Percentiles rank a stretch among this genome's conserved stretches.
Evolutionary conservation across 2,888 invertebrate species (phyloP).

Genomic region (Hermodice carunculata): DNA sequence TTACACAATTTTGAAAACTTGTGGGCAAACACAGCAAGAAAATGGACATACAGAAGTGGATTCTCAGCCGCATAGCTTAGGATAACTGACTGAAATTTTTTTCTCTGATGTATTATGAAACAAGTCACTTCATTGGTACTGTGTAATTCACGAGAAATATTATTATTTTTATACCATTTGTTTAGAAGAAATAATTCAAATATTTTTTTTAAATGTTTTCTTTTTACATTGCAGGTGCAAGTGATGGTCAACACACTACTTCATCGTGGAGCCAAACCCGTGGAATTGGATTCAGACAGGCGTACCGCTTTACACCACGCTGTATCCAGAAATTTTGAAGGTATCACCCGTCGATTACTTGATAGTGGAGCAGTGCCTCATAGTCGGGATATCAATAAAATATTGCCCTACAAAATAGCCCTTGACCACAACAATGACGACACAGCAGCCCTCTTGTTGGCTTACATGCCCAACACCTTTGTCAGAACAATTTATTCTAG

Average conservation of each 20-base stretch:
- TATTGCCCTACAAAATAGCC: constrained; percentile 50
- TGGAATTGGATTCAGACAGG: constrained; percentile 38
- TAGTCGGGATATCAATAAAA: constrained; percentile 43
- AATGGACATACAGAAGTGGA: too few relatives aligned
- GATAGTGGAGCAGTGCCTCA: constrained; percentile 54
- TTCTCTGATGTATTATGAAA: too few relatives aligned
- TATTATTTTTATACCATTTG: too few relatives aligned
- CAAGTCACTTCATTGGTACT: too few relatives aligned
- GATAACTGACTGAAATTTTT: too few relatives aligned
- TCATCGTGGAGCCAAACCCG: constrained; percentile 54
- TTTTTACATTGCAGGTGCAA: too few relatives aligned
- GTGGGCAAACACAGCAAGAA: too few relatives aligned
- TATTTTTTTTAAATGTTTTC: too few relatives aligned
- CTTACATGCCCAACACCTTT: constrained; percentile 46
- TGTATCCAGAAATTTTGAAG: constrained; percentile 48
- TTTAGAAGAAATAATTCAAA: too few relatives aligned
- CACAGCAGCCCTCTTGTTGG: constrained; percentile 50
- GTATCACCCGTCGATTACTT: constrained; percentile 51
- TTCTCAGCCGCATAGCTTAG: too few relatives aligned
- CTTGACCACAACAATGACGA: constrained; percentile 50
- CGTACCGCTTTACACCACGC: constrained; percentile 57
- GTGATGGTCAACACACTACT: constrained; percentile 51
- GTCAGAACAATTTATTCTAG: constrained; percentile 41
- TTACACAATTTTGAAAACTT: too few relatives aligned
- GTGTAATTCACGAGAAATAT: too few relatives aligned